Conservation (phyloP, 2,888 invertebrate genomes). For the Pantelozetes paolii region DNA sequence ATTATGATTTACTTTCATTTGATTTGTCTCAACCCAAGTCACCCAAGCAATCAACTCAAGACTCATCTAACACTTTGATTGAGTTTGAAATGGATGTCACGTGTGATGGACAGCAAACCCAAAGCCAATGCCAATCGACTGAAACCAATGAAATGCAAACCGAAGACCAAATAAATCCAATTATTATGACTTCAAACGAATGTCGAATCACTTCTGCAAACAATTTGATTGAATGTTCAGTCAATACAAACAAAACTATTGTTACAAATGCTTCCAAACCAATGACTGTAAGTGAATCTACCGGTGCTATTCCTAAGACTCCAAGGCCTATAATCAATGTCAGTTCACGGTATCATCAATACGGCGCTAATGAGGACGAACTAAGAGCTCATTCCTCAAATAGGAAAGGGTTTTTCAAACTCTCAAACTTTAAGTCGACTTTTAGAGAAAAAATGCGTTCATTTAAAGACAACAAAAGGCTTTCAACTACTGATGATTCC, state of each 20-base stretch:
- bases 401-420: conserved; percentile 65
- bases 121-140: neutral
- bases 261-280: neutral
- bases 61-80: conserved; percentile 36
- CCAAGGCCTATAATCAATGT: conserved; percentile 62
- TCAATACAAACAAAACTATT: conserved; percentile 34
- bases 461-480: conserved; percentile 39
- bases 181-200: conserved; percentile 1
- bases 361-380: conserved; percentile 25
- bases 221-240: conserved; percentile 36
- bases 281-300: conserved; percentile 43
- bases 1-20: conserved; percentile 46
- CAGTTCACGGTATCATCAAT: conserved; percentile 58
- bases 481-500: neutral
- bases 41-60: neutral
- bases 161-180: conserved; percentile 38
- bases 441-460: conserved; percentile 53
- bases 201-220: conserved; percentile 55
- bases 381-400: conserved; percentile 56
- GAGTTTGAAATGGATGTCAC: conserved; percentile 45
- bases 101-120: neutral
- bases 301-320: conserved; percentile 81
- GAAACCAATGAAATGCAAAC: conserved; percentile 41
- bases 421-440: conserved; percentile 63
- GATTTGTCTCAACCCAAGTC: conserved; percentile 43